Percentiles rank a stretch among this genome's conserved stretches.
phyloP scores from a whole-genome alignment of 2,113 vertebrate species.

The Piprites chloris region DNA sequence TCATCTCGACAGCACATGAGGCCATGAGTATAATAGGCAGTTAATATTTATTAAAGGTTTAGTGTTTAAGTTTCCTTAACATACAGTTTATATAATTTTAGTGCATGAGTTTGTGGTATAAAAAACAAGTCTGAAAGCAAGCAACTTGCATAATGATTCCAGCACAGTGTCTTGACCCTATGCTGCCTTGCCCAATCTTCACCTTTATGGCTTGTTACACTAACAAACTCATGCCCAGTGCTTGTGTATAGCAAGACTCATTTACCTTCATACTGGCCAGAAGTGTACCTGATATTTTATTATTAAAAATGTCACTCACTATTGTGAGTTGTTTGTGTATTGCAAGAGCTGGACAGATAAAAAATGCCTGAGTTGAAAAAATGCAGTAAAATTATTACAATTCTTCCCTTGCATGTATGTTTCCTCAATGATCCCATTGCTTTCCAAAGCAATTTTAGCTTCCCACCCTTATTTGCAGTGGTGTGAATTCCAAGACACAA shows the following conservation, averaged over 20 bases:
- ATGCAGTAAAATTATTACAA: background rate
- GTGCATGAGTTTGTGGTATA: background rate
- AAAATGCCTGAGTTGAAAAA: background rate
- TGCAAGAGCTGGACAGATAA: background rate
- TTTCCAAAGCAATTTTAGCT: background rate
- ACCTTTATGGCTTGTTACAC: background rate
- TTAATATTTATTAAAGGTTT: background rate
- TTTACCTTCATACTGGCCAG: background rate
- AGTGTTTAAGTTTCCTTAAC: background rate
- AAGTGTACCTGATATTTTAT: background rate
- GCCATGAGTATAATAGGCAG: background rate
- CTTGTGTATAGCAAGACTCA: background rate
- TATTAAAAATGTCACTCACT: background rate
- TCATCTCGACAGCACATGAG: background rate
- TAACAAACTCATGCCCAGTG: background rate
- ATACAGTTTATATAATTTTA: background rate
- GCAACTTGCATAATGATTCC: background rate
- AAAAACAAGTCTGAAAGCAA: background rate
- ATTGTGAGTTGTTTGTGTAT: background rate
- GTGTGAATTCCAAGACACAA: background rate
- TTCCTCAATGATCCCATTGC: background rate
- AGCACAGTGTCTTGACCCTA: background rate
- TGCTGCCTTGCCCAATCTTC: background rate
- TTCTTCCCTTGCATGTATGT: fast-evolving
- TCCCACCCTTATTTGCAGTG: background rate